These are phyloP conservation scores for Laticauda laticaudata DNA, from an alignment of 2,113 vertebrate species.

Conservation along the genomic window DNA sequence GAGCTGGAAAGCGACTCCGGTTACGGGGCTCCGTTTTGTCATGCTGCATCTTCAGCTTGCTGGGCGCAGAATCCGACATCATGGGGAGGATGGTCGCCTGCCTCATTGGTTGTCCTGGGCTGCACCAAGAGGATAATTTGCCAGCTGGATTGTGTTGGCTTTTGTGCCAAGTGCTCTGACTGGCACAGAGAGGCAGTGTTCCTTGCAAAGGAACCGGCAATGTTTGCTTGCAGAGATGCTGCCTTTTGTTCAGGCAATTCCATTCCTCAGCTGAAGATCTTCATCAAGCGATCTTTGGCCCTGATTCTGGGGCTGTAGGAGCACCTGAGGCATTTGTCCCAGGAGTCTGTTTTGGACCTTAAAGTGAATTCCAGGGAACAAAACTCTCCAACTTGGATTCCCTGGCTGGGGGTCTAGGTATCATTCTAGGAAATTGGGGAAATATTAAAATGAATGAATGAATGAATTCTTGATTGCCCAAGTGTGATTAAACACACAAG, in stretches of 20 bases:
- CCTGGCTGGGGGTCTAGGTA: background rate
- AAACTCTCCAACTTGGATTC: background rate
- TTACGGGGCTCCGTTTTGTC: background rate
- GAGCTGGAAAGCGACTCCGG: too few relatives aligned
- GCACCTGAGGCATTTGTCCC: background rate
- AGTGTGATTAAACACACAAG: too few relatives aligned
- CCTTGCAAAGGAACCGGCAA: background rate
- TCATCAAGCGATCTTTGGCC: background rate
- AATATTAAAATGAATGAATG: too few relatives aligned
- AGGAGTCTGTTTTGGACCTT: background rate
- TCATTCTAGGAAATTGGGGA: too few relatives aligned
- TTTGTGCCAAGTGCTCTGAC: rapidly evolving
- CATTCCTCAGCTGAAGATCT: background rate
- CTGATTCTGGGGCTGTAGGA: background rate
- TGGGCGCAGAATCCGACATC: background rate
- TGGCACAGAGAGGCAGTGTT: rapidly evolving
- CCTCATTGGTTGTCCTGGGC: rapidly evolving
- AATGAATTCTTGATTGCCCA: too few relatives aligned
- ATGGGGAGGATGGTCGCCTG: background rate
- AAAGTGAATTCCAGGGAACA: background rate
- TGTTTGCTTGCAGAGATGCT: background rate
- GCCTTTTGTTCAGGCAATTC: background rate
- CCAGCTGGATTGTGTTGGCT: constrained; percentile 4
- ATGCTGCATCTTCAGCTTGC: background rate
- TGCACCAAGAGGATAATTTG: background rate